Evolutionary conservation across 2,888 invertebrate species (phyloP).

Genomic region (Gortyna flavago): DNA sequence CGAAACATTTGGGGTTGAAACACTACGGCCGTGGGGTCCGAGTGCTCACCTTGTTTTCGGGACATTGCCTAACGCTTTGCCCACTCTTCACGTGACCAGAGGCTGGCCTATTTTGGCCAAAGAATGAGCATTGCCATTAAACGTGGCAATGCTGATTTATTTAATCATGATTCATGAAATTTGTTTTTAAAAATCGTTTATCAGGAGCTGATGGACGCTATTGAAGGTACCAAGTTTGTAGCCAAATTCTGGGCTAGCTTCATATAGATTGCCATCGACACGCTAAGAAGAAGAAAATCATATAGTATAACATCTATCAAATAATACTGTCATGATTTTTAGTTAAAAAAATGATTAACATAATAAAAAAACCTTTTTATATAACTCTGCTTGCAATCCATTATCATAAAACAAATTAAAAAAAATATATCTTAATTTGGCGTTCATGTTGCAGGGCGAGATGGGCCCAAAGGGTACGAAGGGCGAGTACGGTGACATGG

Average conservation of each 20-base stretch:
- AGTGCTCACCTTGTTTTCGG: neutral
- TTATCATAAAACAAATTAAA: too few relatives aligned
- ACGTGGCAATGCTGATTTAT: neutral
- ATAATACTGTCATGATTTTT: neutral
- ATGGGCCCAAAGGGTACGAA: slow-evolving; percentile 96
- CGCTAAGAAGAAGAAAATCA: neutral
- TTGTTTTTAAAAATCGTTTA: neutral
- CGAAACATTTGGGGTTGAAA: neutral
- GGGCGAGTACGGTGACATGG: slow-evolving; percentile 97
- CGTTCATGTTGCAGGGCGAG: slow-evolving; percentile 90
- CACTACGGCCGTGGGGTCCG: neutral
- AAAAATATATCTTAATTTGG: neutral
- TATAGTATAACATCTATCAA: neutral
- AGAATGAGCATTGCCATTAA: too few relatives aligned
- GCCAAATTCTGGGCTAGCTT: neutral
- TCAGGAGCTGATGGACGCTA: neutral
- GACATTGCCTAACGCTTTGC: neutral
- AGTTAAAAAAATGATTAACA: neutral
- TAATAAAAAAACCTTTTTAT: too few relatives aligned
- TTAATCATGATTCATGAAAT: neutral
- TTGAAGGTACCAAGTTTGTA: neutral
- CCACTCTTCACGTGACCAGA: neutral
- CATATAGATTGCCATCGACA: neutral
- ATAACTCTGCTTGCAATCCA: neutral
- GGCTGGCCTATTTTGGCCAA: neutral